phyloP scores from a whole-genome alignment of 2,888 invertebrate species.

The Amitus sp. region DNA sequence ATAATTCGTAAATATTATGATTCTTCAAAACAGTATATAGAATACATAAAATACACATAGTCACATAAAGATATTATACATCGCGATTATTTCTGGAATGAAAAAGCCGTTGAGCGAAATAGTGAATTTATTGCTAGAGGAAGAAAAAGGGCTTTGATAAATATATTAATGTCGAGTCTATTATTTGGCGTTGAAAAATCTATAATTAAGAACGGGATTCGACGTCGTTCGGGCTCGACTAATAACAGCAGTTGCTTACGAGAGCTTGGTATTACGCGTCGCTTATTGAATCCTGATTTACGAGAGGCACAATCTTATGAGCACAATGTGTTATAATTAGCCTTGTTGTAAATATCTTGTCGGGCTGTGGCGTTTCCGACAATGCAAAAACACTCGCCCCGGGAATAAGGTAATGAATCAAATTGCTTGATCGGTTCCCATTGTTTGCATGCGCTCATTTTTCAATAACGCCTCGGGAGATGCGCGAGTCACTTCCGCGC shows the following conservation, averaged over 20 bases:
- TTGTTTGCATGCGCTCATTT: conserved; percentile 6
- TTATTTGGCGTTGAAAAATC: conserved; percentile 16
- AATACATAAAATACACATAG: too few relatives aligned
- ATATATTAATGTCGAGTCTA: conserved; percentile 9
- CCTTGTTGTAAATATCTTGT: conserved; percentile 10
- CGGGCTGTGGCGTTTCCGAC: conserved; percentile 14
- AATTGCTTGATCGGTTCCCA: conserved; percentile 7
- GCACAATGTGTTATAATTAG: conserved; percentile 20
- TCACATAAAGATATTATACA: too few relatives aligned
- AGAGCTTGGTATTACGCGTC: conserved; percentile 8
- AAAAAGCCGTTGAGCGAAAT: too few relatives aligned
- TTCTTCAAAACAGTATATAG: too few relatives aligned
- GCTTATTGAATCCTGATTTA: conserved; percentile 29
- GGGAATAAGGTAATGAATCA: conserved; percentile 3
- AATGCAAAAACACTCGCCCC: conserved; percentile 12
- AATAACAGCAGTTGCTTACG: conserved; percentile 22
- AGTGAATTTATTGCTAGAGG: background rate
- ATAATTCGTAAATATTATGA: too few relatives aligned
- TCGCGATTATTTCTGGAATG: too few relatives aligned
- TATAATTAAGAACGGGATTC: conserved; percentile 29
- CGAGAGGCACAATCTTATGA: background rate
- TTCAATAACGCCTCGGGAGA: conserved; percentile 1
- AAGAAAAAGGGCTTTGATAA: conserved; percentile 1
- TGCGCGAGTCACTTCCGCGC: conserved; percentile 1
- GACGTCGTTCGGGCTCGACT: conserved; percentile 7